phyloP scores from a whole-genome alignment of 1,140 invertebrate genomes.

The Andricus grossulariae region DNA sequence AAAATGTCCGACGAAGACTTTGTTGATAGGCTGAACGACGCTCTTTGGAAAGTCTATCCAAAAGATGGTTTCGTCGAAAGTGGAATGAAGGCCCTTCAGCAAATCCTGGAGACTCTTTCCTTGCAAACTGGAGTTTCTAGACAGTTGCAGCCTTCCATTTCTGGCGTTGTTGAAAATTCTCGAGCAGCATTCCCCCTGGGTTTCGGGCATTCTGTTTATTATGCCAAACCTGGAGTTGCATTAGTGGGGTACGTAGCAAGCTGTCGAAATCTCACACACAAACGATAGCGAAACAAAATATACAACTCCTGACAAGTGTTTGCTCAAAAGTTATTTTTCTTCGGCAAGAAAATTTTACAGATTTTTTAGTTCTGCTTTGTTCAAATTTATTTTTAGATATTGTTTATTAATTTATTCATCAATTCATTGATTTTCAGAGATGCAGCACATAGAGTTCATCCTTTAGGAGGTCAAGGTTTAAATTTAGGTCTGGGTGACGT shows the following conservation, averaged over 20 bases:
- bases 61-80: slow-evolving; percentile 77
- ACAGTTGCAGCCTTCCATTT: slow-evolving; percentile 88
- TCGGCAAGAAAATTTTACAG: neutral
- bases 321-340: neutral
- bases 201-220: slow-evolving; percentile 92
- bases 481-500: slow-evolving; percentile 98
- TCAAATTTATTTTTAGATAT: slow-evolving; percentile 18
- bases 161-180: slow-evolving; percentile 79
- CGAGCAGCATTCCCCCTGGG: slow-evolving; percentile 94
- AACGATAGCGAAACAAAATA: slow-evolving; percentile 15
- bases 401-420: neutral
- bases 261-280: slow-evolving; percentile 2
- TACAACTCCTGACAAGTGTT: slow-evolving; percentile 31
- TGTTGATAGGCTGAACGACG: slow-evolving; percentile 91
- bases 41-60: slow-evolving; percentile 86
- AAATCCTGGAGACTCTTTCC: slow-evolving; percentile 71
- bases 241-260: slow-evolving; percentile 84
- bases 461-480: slow-evolving; percentile 97
- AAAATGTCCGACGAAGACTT: slow-evolving; percentile 86
- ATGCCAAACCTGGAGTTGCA: slow-evolving; percentile 85
- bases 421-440: slow-evolving; percentile 80
- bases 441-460: slow-evolving; percentile 97
- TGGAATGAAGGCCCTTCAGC: slow-evolving; percentile 77
- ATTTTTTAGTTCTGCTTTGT: neutral
- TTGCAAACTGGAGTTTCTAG: slow-evolving; percentile 73